Percentiles rank a stretch among this genome's conserved stretches.
These are phyloP conservation scores for Lagenorhynchus albirostris DNA, from an alignment of 2,113 vertebrate species.

Conservation along the genomic window DNA sequence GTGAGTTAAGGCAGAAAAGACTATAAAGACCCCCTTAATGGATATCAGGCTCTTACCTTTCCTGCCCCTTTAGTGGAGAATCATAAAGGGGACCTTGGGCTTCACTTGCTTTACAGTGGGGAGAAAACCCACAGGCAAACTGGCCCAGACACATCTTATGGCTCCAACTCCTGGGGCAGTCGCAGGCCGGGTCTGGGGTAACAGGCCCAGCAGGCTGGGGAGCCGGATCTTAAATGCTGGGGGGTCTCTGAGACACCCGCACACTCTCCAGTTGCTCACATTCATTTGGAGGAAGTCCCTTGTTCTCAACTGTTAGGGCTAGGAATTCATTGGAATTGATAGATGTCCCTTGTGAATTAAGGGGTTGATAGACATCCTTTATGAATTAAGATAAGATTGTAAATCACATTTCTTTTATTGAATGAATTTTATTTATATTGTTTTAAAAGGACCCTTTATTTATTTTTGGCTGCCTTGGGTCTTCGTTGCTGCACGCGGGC, in stretches of 20 bases:
- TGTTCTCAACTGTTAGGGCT: neutral
- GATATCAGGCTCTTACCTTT: neutral
- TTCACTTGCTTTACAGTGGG: neutral
- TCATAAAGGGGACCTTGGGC: neutral
- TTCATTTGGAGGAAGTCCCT: neutral
- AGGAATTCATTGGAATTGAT: neutral
- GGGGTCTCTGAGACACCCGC: neutral
- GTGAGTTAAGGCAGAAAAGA: neutral
- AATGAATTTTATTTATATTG: neutral
- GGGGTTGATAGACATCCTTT: neutral
- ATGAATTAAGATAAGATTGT: neutral
- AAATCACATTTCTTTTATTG: neutral
- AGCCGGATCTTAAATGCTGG: neutral
- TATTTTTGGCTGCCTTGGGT: too few relatives aligned
- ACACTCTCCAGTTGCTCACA: neutral
- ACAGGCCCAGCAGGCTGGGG: neutral
- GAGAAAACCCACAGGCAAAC: neutral
- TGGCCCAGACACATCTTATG: accelerated
- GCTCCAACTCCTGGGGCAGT: neutral
- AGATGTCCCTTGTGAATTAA: neutral
- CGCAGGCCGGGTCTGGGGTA: neutral
- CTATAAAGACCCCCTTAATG: neutral
- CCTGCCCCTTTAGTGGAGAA: neutral
- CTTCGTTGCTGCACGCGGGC: too few relatives aligned
- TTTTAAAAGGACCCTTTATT: neutral